Evolutionary conservation across 2,888 invertebrate species (phyloP), one percentile per base, ranked within the genome.

Genomic region (Helleia helle): DNA sequence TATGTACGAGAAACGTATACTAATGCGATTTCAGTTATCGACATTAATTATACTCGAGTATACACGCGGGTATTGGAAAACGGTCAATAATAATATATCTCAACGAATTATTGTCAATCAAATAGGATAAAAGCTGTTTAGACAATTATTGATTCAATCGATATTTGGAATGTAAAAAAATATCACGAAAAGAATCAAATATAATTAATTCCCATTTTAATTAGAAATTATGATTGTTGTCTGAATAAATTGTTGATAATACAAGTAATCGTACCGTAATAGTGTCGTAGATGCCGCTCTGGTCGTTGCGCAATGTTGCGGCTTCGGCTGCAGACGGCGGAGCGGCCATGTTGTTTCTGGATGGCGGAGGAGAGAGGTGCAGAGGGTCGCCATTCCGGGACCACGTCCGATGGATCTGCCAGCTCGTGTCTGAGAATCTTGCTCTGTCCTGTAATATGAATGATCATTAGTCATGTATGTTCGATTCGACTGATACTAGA

Each of bases 371-470:
- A 43, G 84, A 74, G 42, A 75, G 59, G 52, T 75, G 73, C 4
- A 79, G 64, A 34, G 79, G 69, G 43, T 76, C 76, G 26, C 75
- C 83, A 60, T 80, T 87, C 48, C 87, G 86, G 36, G 86, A 72
- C 90, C 90, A 90, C 59, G 89, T 88, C 47, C 89, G 87, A 65
- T 91, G 90, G 48, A 91, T 91, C 66, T 89, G 90, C 87, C 91
- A 91, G 62, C 91, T 90, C 42, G 91, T 91, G 68, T 91, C 91
- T 52, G 89, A 88, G 66, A 90, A 91, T 59, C 91, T 86, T 53
- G 90, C 89, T 60, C 88, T 87, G 50, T 88, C 89, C 89, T 89
- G 85, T 51, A 65, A 56, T 56, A 49, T 44, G 39, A 37, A 11
- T 43, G 30, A n/a, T 4, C 6, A 2, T 8, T 4, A n/a, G 13